A percentile compares a stretch with the other conserved stretches of the same genome.
These are phyloP conservation scores for Fistularia commersonii DNA, from an alignment of 2,797 vertebrate genomes.

Conservation along the genomic window DNA sequence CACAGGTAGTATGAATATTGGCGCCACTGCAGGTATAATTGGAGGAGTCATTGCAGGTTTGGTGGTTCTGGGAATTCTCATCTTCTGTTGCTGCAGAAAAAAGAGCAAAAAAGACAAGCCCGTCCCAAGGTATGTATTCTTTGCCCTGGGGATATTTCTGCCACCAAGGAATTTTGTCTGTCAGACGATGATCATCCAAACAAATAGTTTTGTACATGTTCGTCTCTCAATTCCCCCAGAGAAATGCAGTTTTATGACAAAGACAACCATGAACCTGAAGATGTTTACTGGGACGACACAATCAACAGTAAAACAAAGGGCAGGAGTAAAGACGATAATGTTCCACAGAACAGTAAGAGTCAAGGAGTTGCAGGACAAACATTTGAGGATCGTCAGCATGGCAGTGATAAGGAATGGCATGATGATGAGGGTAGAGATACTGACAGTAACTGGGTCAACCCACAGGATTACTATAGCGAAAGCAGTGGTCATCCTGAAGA, in stretches of 20 bases:
- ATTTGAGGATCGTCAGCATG: slow-evolving; percentile 42
- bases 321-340: slow-evolving; percentile 18
- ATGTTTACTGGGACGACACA: slow-evolving; percentile 34
- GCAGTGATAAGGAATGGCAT: slow-evolving; percentile 26
- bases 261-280: slow-evolving; percentile 25
- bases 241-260: slow-evolving; percentile 49
- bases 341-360: slow-evolving; percentile 10
- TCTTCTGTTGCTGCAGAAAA: slow-evolving; percentile 82
- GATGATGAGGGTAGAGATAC: slow-evolving; percentile 34
- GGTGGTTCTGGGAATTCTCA: slow-evolving; percentile 71
- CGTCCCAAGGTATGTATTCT: slow-evolving; percentile 74
- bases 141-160: neutral
- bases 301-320: slow-evolving; percentile 25
- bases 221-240: slow-evolving; percentile 40
- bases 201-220: neutral
- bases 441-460: slow-evolving; percentile 30
- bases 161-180: neutral
- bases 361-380: neutral
- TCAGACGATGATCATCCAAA: too few species aligned
- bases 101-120: slow-evolving; percentile 48
- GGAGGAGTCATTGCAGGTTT: slow-evolving; percentile 74
- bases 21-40: slow-evolving; percentile 76
- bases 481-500: slow-evolving; percentile 18
- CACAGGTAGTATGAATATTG: slow-evolving; percentile 80
- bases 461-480: slow-evolving; percentile 14